Evolutionary conservation across 2,888 invertebrate genomes (phyloP).

Genomic region (Xylota sylvarum): DNA sequence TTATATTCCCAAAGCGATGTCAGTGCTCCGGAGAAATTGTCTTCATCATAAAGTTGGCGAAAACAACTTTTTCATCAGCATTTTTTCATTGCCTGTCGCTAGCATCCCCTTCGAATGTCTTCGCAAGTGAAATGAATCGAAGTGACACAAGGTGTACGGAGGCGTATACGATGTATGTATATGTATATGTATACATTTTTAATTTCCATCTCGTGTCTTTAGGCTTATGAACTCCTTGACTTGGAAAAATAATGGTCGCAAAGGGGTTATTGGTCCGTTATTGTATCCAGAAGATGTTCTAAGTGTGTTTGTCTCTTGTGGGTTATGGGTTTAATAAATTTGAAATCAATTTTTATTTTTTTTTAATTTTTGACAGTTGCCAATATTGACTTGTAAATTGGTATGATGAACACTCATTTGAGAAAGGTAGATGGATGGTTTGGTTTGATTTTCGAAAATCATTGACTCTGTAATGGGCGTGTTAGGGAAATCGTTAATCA

Average conservation of each 20-base stretch:
- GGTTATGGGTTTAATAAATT: slow-evolving; percentile 12
- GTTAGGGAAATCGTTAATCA: no score
- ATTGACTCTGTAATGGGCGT: no score
- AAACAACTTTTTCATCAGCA: slow-evolving; percentile 38
- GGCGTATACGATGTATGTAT: slow-evolving; percentile 5
- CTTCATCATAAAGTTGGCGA: slow-evolving; percentile 39
- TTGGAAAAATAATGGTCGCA: slow-evolving; percentile 31
- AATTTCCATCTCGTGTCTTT: slow-evolving; percentile 41
- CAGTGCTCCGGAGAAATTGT: slow-evolving; percentile 19
- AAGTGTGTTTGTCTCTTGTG: slow-evolving; percentile 15
- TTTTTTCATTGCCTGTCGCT: slow-evolving; percentile 18
- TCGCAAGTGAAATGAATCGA: slow-evolving; percentile 49
- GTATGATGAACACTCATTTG: not conserved
- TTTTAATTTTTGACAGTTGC: not conserved
- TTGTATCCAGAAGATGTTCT: slow-evolving; percentile 15
- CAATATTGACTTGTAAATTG: not conserved
- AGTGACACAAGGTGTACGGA: slow-evolving; percentile 54
- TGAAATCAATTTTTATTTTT: slow-evolving; percentile 4
- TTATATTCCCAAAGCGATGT: slow-evolving; percentile 37
- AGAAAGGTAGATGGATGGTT: no score
- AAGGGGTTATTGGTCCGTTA: not conserved
- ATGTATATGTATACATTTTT: slow-evolving; percentile 28
- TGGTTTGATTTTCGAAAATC: no score
- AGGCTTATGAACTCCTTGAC: slow-evolving; percentile 31
- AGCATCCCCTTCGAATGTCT: slow-evolving; percentile 2